A percentile compares a stretch with the other conserved stretches of the same genome.
Conservation (phyloP, 2,113 vertebrate genomes). For the Passer montanus region DNA sequence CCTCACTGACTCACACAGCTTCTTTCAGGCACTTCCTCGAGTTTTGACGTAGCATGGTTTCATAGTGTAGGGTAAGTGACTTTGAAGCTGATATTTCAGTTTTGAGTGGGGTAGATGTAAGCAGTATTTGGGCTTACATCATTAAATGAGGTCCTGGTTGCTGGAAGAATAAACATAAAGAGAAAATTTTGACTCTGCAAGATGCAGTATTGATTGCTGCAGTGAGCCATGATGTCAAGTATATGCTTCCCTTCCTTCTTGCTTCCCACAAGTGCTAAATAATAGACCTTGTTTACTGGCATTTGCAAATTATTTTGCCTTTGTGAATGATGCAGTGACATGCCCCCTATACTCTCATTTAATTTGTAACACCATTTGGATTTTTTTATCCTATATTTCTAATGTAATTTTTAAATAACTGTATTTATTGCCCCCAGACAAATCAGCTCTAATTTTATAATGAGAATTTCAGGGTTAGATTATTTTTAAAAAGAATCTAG, state of each 20-base stretch:
- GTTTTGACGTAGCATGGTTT: neutral
- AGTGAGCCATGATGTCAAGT: neutral
- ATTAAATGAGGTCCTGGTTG: neutral
- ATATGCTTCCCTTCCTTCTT: neutral
- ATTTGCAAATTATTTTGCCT: slow-evolving; percentile 21
- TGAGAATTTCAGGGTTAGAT: slow-evolving; percentile 25
- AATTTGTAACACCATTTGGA: neutral
- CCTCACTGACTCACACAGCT: neutral
- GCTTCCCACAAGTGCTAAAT: neutral
- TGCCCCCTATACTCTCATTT: neutral
- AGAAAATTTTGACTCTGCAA: neutral
- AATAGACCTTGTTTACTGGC: neutral
- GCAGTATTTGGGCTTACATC: neutral
- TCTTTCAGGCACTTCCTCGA: neutral
- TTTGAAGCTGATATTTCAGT: neutral
- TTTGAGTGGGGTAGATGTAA: neutral
- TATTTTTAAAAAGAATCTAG: slow-evolving; percentile 50
- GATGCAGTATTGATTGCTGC: neutral
- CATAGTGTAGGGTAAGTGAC: neutral
- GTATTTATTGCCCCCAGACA: neutral
- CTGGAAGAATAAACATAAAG: neutral
- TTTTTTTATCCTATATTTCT: neutral
- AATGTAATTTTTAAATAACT: neutral
- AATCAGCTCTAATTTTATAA: neutral
- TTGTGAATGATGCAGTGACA: neutral